Evolutionary conservation across 2,797 vertebrate species (phyloP).

Genomic region (Poecilia wingei): DNA sequence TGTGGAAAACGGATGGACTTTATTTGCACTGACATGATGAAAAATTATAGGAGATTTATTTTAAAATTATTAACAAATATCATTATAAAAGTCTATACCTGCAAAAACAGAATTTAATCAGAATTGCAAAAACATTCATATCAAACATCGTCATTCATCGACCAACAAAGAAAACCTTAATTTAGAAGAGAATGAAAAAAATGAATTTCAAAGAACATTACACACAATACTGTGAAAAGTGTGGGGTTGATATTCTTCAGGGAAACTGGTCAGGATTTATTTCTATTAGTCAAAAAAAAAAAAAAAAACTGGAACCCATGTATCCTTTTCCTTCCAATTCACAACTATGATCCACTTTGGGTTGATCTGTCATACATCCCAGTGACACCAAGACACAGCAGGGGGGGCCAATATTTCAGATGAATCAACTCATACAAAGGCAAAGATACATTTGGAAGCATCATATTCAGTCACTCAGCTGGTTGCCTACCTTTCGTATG

Average conservation of each 20-base stretch:
- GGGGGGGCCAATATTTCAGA: neutral
- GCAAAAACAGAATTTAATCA: neutral
- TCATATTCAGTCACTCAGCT: neutral
- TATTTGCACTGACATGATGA: neutral
- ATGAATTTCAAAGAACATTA: neutral
- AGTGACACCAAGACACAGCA: neutral
- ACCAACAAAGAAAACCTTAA: neutral
- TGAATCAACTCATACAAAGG: neutral
- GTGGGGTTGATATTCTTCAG: neutral
- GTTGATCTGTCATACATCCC: neutral
- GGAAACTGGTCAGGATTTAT: neutral
- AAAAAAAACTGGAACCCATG: neutral
- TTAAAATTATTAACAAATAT: neutral
- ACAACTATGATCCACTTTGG: neutral
- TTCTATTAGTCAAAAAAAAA: neutral
- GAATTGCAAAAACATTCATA: neutral
- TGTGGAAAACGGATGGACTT: neutral
- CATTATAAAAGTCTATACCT: neutral
- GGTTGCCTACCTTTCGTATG: slow-evolving; percentile 89
- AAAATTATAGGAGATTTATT: neutral
- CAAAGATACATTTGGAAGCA: neutral
- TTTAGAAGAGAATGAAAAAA: neutral
- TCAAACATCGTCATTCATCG: neutral
- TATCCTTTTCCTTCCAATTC: neutral
- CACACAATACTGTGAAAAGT: neutral